A percentile compares a stretch with the other conserved stretches of the same genome.
These are phyloP conservation scores for Phyllotis vaccarum DNA, from an alignment of 2,797 vertebrate genomes.

Conservation along the genomic window DNA sequence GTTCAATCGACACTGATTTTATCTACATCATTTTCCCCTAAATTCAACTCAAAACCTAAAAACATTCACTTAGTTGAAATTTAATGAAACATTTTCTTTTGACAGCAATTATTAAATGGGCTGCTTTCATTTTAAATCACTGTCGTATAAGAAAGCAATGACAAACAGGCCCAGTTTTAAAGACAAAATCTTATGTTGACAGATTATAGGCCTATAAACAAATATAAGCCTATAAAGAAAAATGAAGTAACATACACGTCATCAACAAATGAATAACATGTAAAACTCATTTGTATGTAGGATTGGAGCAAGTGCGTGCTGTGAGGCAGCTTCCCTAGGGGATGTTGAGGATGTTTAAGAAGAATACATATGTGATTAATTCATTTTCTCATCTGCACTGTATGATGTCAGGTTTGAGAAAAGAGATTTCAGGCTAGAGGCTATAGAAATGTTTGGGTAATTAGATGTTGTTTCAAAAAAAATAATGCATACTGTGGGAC, in stretches of 20 bases:
- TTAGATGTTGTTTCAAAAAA: not conserved
- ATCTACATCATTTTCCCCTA: not conserved
- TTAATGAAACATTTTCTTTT: slow-evolving; percentile 36
- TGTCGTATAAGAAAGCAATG: not conserved
- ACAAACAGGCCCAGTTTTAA: slow-evolving; percentile 32
- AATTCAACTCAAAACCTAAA: slow-evolving; percentile 41
- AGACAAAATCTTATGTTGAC: not conserved
- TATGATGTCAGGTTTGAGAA: not conserved
- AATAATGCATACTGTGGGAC: not conserved
- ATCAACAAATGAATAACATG: not conserved
- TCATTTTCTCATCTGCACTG: not conserved
- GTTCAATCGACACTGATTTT: not conserved
- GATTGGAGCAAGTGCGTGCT: not conserved
- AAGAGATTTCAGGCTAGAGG: slow-evolving; percentile 26
- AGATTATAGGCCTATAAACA: not conserved
- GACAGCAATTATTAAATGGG: slow-evolving; percentile 25
- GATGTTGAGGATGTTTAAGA: not conserved
- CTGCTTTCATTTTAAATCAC: not conserved
- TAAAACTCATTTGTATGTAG: not conserved
- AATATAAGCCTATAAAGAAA: slow-evolving; percentile 16
- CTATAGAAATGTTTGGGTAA: not conserved
- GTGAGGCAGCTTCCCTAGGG: not conserved
- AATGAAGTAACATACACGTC: not conserved
- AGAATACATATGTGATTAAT: not conserved
- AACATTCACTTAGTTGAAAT: not conserved